Evolutionary conservation across 2,113 vertebrate species (phyloP).

Genomic region (Myxocyprinus asiaticus): DNA sequence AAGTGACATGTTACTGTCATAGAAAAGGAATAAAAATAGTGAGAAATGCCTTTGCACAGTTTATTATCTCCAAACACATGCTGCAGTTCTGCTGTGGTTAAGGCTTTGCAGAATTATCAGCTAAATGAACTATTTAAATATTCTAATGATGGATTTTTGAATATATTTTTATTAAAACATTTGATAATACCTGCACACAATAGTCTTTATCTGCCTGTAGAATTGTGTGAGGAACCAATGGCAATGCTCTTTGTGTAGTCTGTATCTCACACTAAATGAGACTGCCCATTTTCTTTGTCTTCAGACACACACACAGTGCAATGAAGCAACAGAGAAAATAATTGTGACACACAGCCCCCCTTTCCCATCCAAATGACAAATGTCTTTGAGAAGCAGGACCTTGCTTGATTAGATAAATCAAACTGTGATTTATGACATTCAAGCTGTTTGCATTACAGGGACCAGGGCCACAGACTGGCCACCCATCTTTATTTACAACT

Average conservation of each 20-base stretch:
- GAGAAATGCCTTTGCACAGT: not conserved
- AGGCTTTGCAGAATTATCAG: not conserved
- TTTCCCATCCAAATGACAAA: constrained; percentile 72
- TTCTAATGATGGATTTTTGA: not conserved
- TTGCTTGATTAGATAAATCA: constrained; percentile 85
- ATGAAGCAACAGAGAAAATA: constrained; percentile 70
- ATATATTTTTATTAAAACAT: too few relatives aligned
- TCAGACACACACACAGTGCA: constrained; percentile 61
- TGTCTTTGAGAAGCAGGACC: constrained; percentile 77
- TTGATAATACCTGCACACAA: not conserved
- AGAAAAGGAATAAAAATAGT: constrained; percentile 1
- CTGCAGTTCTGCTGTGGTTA: too few relatives aligned
- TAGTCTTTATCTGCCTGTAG: not conserved
- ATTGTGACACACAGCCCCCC: constrained; percentile 64
- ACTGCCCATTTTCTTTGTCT: constrained; percentile 58
- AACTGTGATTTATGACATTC: constrained; percentile 84
- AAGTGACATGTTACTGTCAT: constrained; percentile 66
- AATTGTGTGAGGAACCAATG: constrained; percentile 24
- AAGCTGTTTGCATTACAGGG: constrained; percentile 74
- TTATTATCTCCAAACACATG: not conserved
- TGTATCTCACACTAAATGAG: constrained; percentile 68
- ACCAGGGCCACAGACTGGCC: constrained; percentile 64
- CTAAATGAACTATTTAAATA: not conserved
- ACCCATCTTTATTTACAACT: constrained; percentile 83
- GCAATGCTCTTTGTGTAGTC: constrained; percentile 64